phyloP scores from a whole-genome alignment of 2,113 vertebrate species.

The Pseudorectes ferrugineus region DNA sequence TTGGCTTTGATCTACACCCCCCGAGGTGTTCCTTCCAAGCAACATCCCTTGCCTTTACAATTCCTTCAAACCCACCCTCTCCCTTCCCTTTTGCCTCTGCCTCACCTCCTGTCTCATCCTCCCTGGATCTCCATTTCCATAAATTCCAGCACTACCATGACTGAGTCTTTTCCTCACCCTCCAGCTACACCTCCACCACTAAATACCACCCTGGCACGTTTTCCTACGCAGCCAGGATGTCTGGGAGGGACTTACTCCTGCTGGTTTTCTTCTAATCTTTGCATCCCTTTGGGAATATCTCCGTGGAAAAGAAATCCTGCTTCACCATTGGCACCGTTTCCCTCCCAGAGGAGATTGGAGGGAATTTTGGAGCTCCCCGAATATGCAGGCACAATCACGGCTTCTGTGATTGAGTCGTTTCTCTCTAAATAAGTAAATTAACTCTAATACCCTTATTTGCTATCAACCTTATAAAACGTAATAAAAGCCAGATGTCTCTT shows the following conservation, averaged over 20 bases:
- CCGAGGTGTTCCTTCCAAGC: neutral
- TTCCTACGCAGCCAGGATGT: neutral
- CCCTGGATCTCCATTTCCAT: neutral
- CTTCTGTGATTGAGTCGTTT: slow-evolving; percentile 82
- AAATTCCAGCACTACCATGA: neutral
- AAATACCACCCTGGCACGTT: neutral
- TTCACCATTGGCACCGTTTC: neutral
- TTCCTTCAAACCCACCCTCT: neutral
- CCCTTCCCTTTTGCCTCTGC: neutral
- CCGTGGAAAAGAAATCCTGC: neutral
- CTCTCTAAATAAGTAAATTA: slow-evolving; percentile 92
- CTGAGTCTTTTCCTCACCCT: neutral
- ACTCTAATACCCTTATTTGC: slow-evolving; percentile 92
- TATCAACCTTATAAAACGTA: slow-evolving; percentile 83
- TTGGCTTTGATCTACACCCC: neutral
- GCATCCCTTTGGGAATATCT: neutral
- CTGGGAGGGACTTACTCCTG: neutral
- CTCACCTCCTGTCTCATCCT: neutral
- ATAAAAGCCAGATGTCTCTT: slow-evolving; percentile 88
- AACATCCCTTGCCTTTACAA: neutral
- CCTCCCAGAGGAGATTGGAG: slow-evolving; percentile 60
- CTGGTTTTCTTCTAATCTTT: neutral
- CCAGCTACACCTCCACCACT: neutral
- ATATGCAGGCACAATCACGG: slow-evolving; percentile 82
- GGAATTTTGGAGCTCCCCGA: slow-evolving; percentile 66